Percentiles rank a stretch among this genome's conserved stretches.
phyloP scores from a whole-genome alignment of 1,140 invertebrate species.

The Neodiprion fabricii region DNA sequence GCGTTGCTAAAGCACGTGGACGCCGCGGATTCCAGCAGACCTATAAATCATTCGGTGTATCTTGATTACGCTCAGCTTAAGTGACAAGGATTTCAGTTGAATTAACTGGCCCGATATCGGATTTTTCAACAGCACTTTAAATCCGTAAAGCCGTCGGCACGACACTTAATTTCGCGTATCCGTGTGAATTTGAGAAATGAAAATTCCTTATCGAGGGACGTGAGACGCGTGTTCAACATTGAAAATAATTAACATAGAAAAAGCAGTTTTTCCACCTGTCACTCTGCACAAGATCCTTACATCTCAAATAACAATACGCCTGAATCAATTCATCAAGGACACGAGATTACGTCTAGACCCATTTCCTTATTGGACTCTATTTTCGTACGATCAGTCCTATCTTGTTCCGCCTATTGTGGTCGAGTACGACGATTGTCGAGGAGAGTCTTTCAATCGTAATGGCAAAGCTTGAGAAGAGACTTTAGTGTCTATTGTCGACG shows the following conservation, averaged over 20 bases:
- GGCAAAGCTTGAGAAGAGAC: slow-evolving; percentile 35
- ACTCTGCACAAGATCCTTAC: too few relatives aligned
- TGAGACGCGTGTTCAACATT: too few relatives aligned
- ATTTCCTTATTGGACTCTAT: not conserved
- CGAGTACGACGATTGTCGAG: not conserved
- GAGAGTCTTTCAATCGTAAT: not conserved
- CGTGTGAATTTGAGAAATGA: too few relatives aligned
- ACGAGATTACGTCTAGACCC: too few relatives aligned
- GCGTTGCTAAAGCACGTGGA: not conserved
- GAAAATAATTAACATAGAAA: too few relatives aligned
- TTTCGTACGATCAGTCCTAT: not conserved
- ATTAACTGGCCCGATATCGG: not conserved
- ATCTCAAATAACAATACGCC: too few relatives aligned
- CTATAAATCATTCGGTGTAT: not conserved
- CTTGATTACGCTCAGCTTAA: not conserved
- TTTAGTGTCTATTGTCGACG: slow-evolving; percentile 44
- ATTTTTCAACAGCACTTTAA: not conserved
- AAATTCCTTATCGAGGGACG: too few relatives aligned
- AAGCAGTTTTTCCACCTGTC: too few relatives aligned
- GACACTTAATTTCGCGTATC: too few relatives aligned
- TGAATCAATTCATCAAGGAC: too few relatives aligned
- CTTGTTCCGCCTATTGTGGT: not conserved
- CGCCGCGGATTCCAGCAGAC: not conserved
- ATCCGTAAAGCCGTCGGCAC: slow-evolving; percentile 16
- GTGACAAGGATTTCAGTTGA: not conserved